Conservation (phyloP, 2,888 invertebrate genomes). For the Polydesmus complanatus region DNA sequence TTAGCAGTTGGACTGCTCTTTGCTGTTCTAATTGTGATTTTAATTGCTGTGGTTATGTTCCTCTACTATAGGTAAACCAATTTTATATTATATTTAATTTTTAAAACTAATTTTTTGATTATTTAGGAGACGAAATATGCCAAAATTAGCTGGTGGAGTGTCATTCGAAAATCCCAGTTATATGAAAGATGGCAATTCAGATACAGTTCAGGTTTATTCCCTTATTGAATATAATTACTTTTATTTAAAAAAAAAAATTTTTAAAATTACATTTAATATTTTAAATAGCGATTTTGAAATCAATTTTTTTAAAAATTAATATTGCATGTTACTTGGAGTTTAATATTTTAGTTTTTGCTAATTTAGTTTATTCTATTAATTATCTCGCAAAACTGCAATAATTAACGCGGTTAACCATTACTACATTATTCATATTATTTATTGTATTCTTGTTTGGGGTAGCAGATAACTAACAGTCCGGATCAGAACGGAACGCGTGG, state of each 20-base stretch:
- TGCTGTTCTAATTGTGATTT: constrained; percentile 43
- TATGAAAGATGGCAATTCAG: constrained; percentile 40
- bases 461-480: constrained; percentile 4
- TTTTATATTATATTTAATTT: background rate
- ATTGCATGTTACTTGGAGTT: too few relatives aligned
- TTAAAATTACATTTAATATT: too few relatives aligned
- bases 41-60: constrained; percentile 46
- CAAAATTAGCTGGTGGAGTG: constrained; percentile 43
- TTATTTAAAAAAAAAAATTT: background rate
- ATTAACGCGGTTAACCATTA: too few relatives aligned
- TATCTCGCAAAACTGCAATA: too few relatives aligned
- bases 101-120: background rate
- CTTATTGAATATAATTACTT: background rate
- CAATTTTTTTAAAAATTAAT: background rate
- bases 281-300: background rate
- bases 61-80: constrained; percentile 4
- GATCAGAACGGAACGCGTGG: constrained; percentile 1
- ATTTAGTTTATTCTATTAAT: too few relatives aligned
- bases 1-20: constrained; percentile 46
- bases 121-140: background rate
- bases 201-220: constrained; percentile 21
- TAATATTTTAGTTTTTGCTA: too few relatives aligned
- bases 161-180: constrained; percentile 77
- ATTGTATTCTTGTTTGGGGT: background rate
- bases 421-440: background rate